phyloP scores from a whole-genome alignment of 2,113 vertebrate genomes.

The Charina bottae region DNA sequence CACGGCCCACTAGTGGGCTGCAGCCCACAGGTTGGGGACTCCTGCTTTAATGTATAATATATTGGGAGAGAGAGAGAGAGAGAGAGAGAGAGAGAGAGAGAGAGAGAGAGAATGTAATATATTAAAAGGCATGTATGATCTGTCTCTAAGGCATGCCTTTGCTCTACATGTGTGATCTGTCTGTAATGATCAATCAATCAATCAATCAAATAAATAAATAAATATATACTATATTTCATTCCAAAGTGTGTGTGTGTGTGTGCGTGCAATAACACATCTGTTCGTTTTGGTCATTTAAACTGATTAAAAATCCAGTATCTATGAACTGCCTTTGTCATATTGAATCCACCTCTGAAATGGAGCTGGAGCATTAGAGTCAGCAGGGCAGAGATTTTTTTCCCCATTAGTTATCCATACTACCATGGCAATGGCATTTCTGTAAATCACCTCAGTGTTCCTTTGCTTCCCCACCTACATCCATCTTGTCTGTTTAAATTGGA shows the following conservation, averaged over 20 bases:
- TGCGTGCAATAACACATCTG: not conserved
- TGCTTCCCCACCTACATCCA: constrained; percentile 40
- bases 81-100: not conserved
- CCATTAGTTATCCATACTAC: constrained; percentile 43
- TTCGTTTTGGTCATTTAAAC: not conserved
- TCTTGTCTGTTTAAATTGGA: constrained; percentile 32
- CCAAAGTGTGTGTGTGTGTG: not conserved
- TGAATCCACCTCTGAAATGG: not conserved
- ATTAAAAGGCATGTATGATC: not conserved
- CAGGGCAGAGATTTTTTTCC: constrained; percentile 19
- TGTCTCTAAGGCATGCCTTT: too few relatives aligned
- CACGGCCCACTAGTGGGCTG: too few relatives aligned
- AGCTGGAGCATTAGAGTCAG: constrained; percentile 38
- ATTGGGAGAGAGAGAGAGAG: not conserved
- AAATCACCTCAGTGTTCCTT: constrained; percentile 27
- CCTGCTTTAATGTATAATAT: too few relatives aligned
- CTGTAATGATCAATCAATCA: too few relatives aligned
- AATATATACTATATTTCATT: not conserved
- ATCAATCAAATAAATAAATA: too few relatives aligned
- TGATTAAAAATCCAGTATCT: not conserved
- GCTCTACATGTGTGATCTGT: too few relatives aligned
- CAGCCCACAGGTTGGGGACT: too few relatives aligned
- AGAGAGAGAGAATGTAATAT: not conserved
- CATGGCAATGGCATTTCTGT: constrained; percentile 54
- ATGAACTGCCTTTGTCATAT: not conserved